Percentiles rank a stretch among this genome's conserved stretches.
These are phyloP conservation scores for Phalacrocorax aristotelis DNA, from an alignment of 2,113 vertebrate genomes.

Conservation along the genomic window DNA sequence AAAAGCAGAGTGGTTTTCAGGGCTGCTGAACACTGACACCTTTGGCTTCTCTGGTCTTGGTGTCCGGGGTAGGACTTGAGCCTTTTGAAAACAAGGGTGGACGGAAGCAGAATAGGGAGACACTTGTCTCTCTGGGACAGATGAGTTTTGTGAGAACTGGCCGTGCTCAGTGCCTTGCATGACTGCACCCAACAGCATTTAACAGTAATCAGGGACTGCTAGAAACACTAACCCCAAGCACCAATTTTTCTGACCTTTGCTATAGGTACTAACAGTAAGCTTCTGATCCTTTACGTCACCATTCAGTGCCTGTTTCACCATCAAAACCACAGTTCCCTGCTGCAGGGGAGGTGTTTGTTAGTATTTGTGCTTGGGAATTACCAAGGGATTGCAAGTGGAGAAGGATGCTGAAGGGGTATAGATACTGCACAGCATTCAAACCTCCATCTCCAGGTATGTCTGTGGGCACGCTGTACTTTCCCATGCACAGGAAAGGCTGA, in stretches of 20 bases:
- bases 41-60: background rate
- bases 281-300: background rate
- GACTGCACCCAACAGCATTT: background rate
- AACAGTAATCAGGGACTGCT: background rate
- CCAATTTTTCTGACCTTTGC: background rate
- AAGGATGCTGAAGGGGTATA: background rate
- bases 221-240: fast-evolving
- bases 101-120: background rate
- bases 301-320: background rate
- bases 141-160: background rate
- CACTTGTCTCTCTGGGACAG: background rate
- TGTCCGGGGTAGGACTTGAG: background rate
- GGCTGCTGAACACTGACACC: background rate
- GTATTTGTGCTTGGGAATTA: background rate
- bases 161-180: background rate
- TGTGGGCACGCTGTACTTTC: fast-evolving
- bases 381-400: background rate
- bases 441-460: background rate
- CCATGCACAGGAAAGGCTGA: background rate
- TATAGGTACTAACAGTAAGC: background rate
- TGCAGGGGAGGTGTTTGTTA: background rate
- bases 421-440: background rate
- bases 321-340: background rate
- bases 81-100: background rate
- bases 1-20: background rate